Conservation (phyloP, 1,140 invertebrate species). For the Drosophila nannoptera region DNA sequence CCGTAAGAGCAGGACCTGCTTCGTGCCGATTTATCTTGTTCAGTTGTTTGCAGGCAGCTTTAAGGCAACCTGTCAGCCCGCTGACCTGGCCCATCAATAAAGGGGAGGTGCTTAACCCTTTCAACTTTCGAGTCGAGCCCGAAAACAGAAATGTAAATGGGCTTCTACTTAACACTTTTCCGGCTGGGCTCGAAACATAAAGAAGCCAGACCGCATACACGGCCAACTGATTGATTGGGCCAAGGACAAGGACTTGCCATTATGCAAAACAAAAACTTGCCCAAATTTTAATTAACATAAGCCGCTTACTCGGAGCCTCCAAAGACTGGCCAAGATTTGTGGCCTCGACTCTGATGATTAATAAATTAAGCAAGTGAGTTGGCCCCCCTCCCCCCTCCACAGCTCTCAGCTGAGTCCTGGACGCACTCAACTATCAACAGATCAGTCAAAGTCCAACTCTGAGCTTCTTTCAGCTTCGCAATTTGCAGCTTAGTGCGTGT, state of each 20-base stretch:
- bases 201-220: constrained; percentile 16
- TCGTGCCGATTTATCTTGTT: constrained; percentile 26
- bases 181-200: constrained; percentile 29
- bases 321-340: constrained; percentile 14
- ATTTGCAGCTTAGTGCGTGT: constrained; percentile 44
- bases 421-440: constrained; percentile 63
- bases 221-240: constrained; percentile 60
- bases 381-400: not conserved
- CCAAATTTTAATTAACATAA: constrained; percentile 73
- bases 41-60: constrained; percentile 26
- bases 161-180: constrained; percentile 45
- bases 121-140: constrained; percentile 6
- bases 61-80: constrained; percentile 22
- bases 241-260: constrained; percentile 12
- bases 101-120: constrained; percentile 41
- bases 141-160: constrained; percentile 53
- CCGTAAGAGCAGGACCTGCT: no score
- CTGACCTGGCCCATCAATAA: constrained; percentile 56
- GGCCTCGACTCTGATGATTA: constrained; percentile 41
- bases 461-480: constrained; percentile 29
- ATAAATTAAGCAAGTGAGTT: constrained; percentile 59
- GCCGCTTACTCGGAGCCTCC: constrained; percentile 45
- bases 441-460: constrained; percentile 60
- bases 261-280: constrained; percentile 13
- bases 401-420: not conserved